Conservation (phyloP, 2,888 invertebrate genomes). For the Esperia sulphurella region DNA sequence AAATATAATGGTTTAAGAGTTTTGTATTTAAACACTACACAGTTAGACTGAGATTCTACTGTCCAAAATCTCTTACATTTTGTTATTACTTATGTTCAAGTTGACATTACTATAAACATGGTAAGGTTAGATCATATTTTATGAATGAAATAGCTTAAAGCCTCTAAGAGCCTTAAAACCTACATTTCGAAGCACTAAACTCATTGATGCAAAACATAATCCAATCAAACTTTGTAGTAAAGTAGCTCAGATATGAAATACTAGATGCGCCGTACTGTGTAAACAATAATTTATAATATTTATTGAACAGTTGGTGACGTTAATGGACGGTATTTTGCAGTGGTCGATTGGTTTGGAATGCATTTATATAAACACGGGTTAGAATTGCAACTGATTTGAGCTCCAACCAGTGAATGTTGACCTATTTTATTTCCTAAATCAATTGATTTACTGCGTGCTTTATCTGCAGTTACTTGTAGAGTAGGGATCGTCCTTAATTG, state of each 20-base stretch:
- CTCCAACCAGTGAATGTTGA: conserved; percentile 24
- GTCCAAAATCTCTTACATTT: too few relatives aligned
- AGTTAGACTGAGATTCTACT: too few relatives aligned
- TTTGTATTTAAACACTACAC: too few relatives aligned
- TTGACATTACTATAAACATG: too few relatives aligned
- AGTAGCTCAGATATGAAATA: conserved; percentile 18
- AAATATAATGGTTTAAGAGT: too few relatives aligned
- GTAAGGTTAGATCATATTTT: too few relatives aligned
- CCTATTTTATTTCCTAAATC: conserved; percentile 11
- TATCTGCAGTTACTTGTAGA: not conserved
- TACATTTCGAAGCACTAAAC: too few relatives aligned
- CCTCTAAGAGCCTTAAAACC: too few relatives aligned
- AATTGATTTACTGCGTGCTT: conserved; percentile 1
- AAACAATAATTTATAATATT: conserved; percentile 40
- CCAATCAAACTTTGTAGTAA: not conserved
- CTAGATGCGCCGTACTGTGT: conserved; percentile 27
- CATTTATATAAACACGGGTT: conserved; percentile 17
- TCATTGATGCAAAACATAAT: too few relatives aligned
- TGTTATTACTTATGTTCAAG: too few relatives aligned
- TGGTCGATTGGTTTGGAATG: conserved; percentile 34
- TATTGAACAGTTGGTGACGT: conserved; percentile 34
- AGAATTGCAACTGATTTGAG: conserved; percentile 13
- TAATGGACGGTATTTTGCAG: conserved; percentile 41
- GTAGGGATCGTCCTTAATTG: conserved; percentile 23
- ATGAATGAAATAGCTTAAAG: too few relatives aligned